Evolutionary conservation across 2,113 vertebrate species (phyloP).

Genomic region (Calonectris borealis): DNA sequence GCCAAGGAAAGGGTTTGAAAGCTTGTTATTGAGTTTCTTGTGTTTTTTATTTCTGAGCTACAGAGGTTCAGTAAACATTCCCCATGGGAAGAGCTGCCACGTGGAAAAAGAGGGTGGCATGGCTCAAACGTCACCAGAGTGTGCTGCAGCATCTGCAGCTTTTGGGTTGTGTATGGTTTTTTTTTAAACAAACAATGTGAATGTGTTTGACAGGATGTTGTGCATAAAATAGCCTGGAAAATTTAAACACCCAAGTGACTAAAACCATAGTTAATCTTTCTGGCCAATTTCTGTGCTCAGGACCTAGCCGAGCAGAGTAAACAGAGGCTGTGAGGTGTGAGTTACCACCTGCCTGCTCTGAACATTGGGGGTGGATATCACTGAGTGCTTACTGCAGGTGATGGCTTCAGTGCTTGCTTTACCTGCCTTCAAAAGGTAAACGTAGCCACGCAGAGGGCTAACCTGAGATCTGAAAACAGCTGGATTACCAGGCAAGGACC

Average conservation of each 20-base stretch:
- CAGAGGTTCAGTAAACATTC: not conserved
- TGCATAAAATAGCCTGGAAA: not conserved
- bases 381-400: not conserved
- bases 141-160: not conserved
- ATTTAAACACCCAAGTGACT: not conserved
- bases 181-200: not conserved
- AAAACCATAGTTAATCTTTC: not conserved
- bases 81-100: not conserved
- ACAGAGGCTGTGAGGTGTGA: not conserved
- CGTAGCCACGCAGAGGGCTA: not conserved
- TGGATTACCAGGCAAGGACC: not conserved
- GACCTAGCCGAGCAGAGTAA: not conserved
- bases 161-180: not conserved
- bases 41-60: not conserved
- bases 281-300: not conserved
- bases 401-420: not conserved
- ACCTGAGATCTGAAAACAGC: not conserved
- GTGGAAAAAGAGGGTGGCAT: not conserved
- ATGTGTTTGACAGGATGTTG: not conserved
- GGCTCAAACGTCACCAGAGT: not conserved
- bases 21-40: fast-evolving
- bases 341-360: not conserved
- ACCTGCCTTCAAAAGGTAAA: not conserved
- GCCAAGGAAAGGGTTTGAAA: not conserved
- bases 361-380: fast-evolving